Evolutionary conservation across 2,888 invertebrate genomes (phyloP), one percentile per base, ranked within the genome.

Genomic region (Agrochola lychnidis): DNA sequence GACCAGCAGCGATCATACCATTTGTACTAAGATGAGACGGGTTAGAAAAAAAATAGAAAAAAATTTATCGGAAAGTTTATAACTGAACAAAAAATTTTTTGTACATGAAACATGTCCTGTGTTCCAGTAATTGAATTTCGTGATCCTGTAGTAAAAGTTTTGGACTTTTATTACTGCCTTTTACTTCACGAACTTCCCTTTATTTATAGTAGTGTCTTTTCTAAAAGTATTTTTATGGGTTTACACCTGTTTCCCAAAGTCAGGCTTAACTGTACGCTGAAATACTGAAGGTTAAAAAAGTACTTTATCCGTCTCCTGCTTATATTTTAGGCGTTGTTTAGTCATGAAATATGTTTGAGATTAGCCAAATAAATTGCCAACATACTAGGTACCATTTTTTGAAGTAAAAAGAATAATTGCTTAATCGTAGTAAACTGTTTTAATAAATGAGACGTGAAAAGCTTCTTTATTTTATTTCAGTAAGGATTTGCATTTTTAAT

Each of bases 241-340:
- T 68, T 30, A 10, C 64, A 71, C 78, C 69, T 70, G 70, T 59
- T 51, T 0, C 3, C 12, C 73, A 79, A 83, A 79, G 83, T 56
- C 42, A 45, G 4, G 25, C 4, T 42, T 19, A 53, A 66, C 64
- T 40, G 36, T n/a, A 42, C 45, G 14, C 48, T 59, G 48, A 62
- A 75, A 75, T 59, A 57, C 42, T 59, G 59, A 76, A 83, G 84
- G 86, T 79, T 25, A 79, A 70, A 86, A 71, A 67, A 79, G 70
- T 83, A 72, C 64, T 86, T 78, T 69, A 14, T 53, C 25, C 42
- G 70, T 69, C 77, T 71, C n/a, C 12, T 70, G 25, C 14, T 25
- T 62, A 73, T 68, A 80, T 73, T 82, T 75, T 56, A n/a, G 19
- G 51, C 30, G 19, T 30, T 79, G 40, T 70, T 80, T 56, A 30